Base-by-base conservation (phyloP, 2,113 vertebrate species). In the Melanocharis versteri region DNA sequence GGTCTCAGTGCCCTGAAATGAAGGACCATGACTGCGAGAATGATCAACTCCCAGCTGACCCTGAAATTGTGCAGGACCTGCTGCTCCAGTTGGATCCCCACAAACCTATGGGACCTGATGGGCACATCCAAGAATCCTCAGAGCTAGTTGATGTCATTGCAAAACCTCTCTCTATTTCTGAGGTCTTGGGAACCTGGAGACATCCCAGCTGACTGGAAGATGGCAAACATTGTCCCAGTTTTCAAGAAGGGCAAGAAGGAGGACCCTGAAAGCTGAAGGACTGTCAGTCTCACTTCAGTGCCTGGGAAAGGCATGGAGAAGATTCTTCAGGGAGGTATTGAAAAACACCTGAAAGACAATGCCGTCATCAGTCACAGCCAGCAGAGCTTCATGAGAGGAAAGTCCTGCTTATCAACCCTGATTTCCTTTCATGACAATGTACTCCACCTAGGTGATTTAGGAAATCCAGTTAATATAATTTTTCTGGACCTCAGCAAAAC, bases 321-420 rank as follows among this genome's bases (percentile, higher is more conserved):
- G 26, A 37, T 65, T 57, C 7, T 57, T 57, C 44, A 13, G 22
- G 8, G 12, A 33, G 2, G 23, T 37, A 66, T 16, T 60, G 22
- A 73, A 44, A 58, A 81, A 33, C 15, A 33, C 12, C 5, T 33
- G 12, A 26, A 73, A 27, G 44, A 33, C 13, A 57, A 23, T 0
- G 1, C 8, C 37, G 23, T 58, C 44, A 58, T 23, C 0, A 0
- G 21, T 37, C 15, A 44, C 2, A 64, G 23, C 9, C 27, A 89
- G 37, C 18, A 57, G 0, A 7, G 12, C 13, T 66, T 89, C 35
- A 37, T 16, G 21, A 57, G 6, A 22, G 33, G 17, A 12, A 50
- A 65, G 33, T 57, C 22, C 37, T 50, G 27, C 12, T 44, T 50
- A 42, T 33, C 13, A 15, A 57, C 44, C 3, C 22, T 44, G 6